Base-by-base conservation (phyloP, 2,888 invertebrate species). In the Ommatoiulus sabulosus region DNA sequence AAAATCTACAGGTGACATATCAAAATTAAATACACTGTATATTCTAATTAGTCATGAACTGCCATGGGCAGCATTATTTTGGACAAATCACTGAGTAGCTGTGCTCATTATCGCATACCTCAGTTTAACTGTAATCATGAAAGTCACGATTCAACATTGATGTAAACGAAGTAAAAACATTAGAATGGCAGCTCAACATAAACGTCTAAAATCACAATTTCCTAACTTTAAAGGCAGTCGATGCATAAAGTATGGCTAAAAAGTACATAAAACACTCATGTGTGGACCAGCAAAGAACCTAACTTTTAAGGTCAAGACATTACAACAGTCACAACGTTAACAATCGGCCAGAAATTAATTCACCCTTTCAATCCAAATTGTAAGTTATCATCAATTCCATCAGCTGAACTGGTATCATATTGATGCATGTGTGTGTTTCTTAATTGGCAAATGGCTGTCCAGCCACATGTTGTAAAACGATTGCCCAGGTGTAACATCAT, bases 231-330 rank as follows among this genome's bases (percentile, higher is more conserved):
- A 72, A 72, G 72, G 72, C 72, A 72, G 72, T 72, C 10, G 24
- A 72, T 72, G 72, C 72, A 72, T 72, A 72, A 72, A 72, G n/a
- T 24, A 72, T 72, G 72, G 72, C 72, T 72, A 72, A 72, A 72
- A 72, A 20, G 72, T 72, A 72, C 72, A 72, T 72, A 72, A 72
- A 48, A 72, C n/a, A 72, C 72, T 10, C 72, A 24, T 72, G 72
- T 24, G 24, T n/a, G 72, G 72, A 72, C 72, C 72, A 24, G 72
- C 72, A 24, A 72, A 72, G 24, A 72, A 72, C 24, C n/a, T 24
- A 72, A 72, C 24, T 72, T 72, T 72, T 24, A 10, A 72, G 72
- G 72, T 24, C 72, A 72, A 72, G 24, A 72, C 24, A 24, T 72
- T 72, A 72, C 24, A 72, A 72, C 72, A 72, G 72, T 12, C 72